phyloP scores from a whole-genome alignment of 2,113 vertebrate species.

The Hylia prasina region DNA sequence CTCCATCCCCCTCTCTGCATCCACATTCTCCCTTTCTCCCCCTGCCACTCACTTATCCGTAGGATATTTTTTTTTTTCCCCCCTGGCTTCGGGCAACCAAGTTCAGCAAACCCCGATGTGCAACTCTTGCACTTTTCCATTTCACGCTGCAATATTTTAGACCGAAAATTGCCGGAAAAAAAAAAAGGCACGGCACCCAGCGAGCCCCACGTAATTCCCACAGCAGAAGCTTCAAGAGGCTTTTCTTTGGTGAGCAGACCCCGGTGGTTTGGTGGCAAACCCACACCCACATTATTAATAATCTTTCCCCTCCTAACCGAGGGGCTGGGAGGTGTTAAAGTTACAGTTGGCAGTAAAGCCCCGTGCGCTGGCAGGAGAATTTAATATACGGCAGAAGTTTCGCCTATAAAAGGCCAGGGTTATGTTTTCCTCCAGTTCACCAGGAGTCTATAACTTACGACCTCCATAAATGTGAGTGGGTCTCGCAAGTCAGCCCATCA shows the following conservation, averaged over 20 bases:
- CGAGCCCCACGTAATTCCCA: accelerated
- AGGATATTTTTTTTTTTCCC: too few relatives aligned
- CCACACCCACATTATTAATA: neutral
- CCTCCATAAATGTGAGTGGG: slow-evolving; percentile 75
- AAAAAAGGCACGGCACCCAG: accelerated
- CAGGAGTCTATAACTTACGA: slow-evolving; percentile 64
- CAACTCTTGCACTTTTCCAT: neutral
- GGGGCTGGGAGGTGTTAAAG: slow-evolving; percentile 62
- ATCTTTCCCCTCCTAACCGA: slow-evolving; percentile 44
- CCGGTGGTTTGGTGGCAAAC: accelerated
- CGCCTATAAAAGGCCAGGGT: slow-evolving; percentile 70
- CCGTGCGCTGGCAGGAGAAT: slow-evolving; percentile 52
- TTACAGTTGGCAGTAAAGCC: slow-evolving; percentile 68
- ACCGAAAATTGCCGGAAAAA: accelerated
- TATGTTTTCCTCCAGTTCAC: slow-evolving; percentile 53
- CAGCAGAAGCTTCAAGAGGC: neutral
- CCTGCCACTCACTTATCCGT: neutral
- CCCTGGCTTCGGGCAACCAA: neutral
- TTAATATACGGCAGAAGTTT: slow-evolving; percentile 73
- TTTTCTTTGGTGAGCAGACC: neutral
- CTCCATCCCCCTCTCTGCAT: too few relatives aligned
- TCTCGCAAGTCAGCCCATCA: slow-evolving; percentile 69
- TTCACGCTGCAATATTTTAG: neutral
- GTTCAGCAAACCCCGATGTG: neutral
- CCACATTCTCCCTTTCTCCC: neutral